Evolutionary conservation across 2,797 vertebrate genomes (phyloP).

Genomic region (Alectoris magna): DNA sequence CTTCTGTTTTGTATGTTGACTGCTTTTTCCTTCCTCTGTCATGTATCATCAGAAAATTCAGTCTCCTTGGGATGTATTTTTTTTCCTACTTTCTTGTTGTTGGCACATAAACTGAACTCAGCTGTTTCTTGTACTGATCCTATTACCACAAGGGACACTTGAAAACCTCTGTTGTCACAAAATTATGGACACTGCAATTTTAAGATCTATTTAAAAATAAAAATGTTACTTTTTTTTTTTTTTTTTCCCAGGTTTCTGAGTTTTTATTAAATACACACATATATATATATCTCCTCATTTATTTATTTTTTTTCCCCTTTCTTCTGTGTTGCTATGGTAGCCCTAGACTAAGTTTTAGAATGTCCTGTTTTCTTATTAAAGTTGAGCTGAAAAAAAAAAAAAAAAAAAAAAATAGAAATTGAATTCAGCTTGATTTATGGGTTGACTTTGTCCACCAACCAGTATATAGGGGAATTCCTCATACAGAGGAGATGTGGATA

Average conservation of each 20-base stretch:
- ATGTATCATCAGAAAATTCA: slow-evolving; percentile 11
- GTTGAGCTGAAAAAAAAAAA: slow-evolving; percentile 33
- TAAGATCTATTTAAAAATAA: slow-evolving; percentile 34
- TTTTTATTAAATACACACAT: slow-evolving; percentile 38
- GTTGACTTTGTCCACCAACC: not conserved
- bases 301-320: not conserved
- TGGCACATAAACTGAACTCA: not conserved
- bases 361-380: slow-evolving; percentile 57
- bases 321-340: not conserved
- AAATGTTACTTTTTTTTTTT: slow-evolving; percentile 9
- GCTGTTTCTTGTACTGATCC: not conserved
- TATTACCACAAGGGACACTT: slow-evolving; percentile 3
- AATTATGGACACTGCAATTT: slow-evolving; percentile 51
- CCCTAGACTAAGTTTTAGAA: slow-evolving; percentile 59
- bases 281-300: not conserved
- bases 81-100: not conserved
- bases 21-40: not conserved
- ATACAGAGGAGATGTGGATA: slow-evolving; percentile 14
- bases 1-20: not conserved
- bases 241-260: not conserved
- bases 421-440: slow-evolving; percentile 36
- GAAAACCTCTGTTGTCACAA: slow-evolving; percentile 8
- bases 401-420: not conserved
- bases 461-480: not conserved
- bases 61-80: not conserved